Conservation (phyloP, 1,140 invertebrate species). For the Drosophila pallidifrons region DNA sequence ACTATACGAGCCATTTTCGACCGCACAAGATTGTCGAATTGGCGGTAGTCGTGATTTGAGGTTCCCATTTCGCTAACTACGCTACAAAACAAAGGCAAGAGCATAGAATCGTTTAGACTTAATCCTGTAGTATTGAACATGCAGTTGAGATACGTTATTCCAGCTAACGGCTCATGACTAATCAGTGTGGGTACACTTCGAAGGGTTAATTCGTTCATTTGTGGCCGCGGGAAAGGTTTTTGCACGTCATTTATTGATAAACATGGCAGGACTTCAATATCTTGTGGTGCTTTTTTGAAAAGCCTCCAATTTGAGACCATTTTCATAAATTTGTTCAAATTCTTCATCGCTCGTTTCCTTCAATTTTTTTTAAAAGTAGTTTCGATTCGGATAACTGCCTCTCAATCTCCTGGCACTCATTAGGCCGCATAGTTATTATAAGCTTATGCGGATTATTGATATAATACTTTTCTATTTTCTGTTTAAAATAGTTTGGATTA, state of each 20-base stretch:
- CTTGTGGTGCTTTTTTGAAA: slow-evolving; percentile 90
- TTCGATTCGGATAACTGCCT: slow-evolving; percentile 88
- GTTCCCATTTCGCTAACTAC: slow-evolving; percentile 94
- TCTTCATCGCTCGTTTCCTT: slow-evolving; percentile 87
- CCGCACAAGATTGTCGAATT: slow-evolving; percentile 92
- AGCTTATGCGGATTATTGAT: slow-evolving; percentile 92
- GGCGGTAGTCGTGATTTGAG: slow-evolving; percentile 90
- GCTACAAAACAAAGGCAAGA: slow-evolving; percentile 93
- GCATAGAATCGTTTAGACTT: slow-evolving; percentile 88
- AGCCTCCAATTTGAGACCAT: slow-evolving; percentile 89
- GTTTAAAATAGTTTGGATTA: slow-evolving; percentile 89
- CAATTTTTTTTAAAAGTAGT: slow-evolving; percentile 90
- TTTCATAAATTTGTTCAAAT: slow-evolving; percentile 88
- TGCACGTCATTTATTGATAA: slow-evolving; percentile 91
- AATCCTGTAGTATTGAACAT: slow-evolving; percentile 89
- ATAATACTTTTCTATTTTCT: slow-evolving; percentile 92
- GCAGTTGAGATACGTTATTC: slow-evolving; percentile 92
- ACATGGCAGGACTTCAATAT: slow-evolving; percentile 91
- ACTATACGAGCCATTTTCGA: slow-evolving; percentile 92
- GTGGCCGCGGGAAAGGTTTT: slow-evolving; percentile 87
- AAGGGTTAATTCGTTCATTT: slow-evolving; percentile 86
- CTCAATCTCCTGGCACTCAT: slow-evolving; percentile 90
- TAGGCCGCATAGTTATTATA: slow-evolving; percentile 93
- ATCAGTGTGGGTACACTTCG: slow-evolving; percentile 89
- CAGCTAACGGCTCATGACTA: slow-evolving; percentile 92